Base-by-base conservation (phyloP, 1,140 invertebrate species). In the Scaptomyza montana region DNA sequence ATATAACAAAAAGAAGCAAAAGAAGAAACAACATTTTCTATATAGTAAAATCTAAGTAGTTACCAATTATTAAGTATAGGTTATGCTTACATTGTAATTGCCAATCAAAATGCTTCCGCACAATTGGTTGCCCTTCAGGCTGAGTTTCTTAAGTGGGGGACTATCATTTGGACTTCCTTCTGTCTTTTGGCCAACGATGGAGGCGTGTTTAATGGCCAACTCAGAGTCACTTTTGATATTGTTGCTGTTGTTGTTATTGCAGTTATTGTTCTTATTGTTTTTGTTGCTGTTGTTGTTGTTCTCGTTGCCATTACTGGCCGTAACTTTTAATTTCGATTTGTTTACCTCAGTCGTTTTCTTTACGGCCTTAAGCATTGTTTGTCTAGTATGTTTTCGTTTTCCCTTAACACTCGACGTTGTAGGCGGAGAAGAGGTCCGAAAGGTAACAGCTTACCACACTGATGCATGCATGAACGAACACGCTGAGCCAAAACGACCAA, bases 31-130 rank as follows among this genome's bases (percentile, higher is more conserved):
- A 84, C 60, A 57, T 64, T 45, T 36, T n/a, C 8, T 6, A 43
- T 43, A 46, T 3, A n/a, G n/a, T n/a, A n/a, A n/a, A n/a, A n/a
- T n/a, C n/a, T n/a, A 8, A 1, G 28, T 19, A 9, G 3, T 7
- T 13, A 30, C 12, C 45, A 25, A 28, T n/a, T 33, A 36, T 53
- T 36, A 4, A 16, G 2, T 9, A 16, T 54, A 36, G 8, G 33
- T n/a, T 36, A 10, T 43, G 50, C 80, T 94, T 94, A 96, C 96
- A 80, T 95, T 96, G 91, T 96, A 97, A 91, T 96, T 96, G 67
- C 96, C 96, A 33, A 97, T 94, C 72, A 97, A 95, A 60, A 97
- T 96, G 92, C 95, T 96, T 74, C 96, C 96, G 91, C 96, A 96
- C 5, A 97, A 92, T 73, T 95, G 94, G 92, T 96, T 96, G 70